Base-by-base conservation (phyloP, 2,797 vertebrate genomes). In the Perdix hodgsoniae region DNA sequence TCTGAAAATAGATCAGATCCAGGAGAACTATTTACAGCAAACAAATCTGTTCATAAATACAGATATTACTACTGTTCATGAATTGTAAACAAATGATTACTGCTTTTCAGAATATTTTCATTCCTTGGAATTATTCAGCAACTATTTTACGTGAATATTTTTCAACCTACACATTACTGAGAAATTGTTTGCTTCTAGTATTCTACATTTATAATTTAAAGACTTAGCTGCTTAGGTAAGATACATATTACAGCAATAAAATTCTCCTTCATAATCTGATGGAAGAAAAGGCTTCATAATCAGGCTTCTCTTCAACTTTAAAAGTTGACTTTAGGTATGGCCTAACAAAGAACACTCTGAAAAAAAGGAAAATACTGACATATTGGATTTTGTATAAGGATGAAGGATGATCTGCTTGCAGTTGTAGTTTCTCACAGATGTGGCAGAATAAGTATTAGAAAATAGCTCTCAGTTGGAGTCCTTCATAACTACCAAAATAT, bases 61-160 rank as follows among this genome's bases (percentile, higher is more conserved):
- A 23, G 18, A 40, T 3, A 2, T 78, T 81, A 86, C 57, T 82
- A n/a, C 31, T 33, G 9, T 64, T 83, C 39, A 64, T 86, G 56
- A 92, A 42, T 37, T 90, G 50, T 50, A 85, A 72, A 39, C 4
- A 83, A 88, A 92, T 60, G 1, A 81, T 73, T 91, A 59, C 7
- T 49, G 23, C 60, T 88, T 83, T 56, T 14, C 11, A 9, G 2
- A 69, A 47, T 90, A 61, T 78, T 75, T 83, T 54, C 0, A 49
- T 83, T 84, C 23, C 26, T 50, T 60, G 42, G 24, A 94, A 93
- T 79, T 83, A 82, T 71, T 93, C 27, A 91, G 24, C 31, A 76
- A 44, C 9, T 63, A 23, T 52, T 86, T 86, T 39, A 60, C 79
- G 10, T 35, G 13, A 76, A 73, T 56, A 4, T 59, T 86, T 86